These are phyloP conservation scores for Premnoplex brunnescens DNA, from an alignment of 2,797 vertebrate species.

Conservation along the genomic window DNA sequence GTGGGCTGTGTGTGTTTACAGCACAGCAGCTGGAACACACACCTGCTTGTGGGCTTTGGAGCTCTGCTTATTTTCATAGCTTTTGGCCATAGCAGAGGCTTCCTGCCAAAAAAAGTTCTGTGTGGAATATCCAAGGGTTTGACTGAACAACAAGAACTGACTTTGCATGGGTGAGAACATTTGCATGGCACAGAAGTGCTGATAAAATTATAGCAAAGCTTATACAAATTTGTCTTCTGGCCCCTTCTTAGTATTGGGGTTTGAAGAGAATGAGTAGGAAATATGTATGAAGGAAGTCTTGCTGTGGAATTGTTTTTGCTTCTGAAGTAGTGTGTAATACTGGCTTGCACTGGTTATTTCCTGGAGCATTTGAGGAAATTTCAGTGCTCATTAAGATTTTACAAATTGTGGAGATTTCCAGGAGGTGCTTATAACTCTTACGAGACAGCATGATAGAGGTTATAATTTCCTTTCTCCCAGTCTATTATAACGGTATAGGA, in stretches of 20 bases:
- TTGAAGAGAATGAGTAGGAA: not conserved
- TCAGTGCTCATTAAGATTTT: not conserved
- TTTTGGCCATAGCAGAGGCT: not conserved
- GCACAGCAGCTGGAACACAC: conserved; percentile 11
- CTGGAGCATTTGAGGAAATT: not conserved
- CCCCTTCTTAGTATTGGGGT: not conserved
- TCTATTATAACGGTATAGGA: not conserved
- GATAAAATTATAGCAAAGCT: not conserved
- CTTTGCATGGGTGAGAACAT: not conserved
- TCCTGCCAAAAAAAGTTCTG: not conserved
- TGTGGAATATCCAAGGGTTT: not conserved
- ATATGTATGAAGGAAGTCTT: not conserved
- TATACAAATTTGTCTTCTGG: not conserved
- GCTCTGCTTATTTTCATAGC: not conserved
- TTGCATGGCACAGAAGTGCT: not conserved
- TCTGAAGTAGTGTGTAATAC: not conserved
- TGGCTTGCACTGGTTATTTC: not conserved
- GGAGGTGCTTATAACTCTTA: not conserved
- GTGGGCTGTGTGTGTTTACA: not conserved
- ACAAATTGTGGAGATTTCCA: not conserved
- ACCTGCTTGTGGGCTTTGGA: conserved; percentile 22
- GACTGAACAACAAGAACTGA: not conserved
- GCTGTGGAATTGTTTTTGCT: not conserved
- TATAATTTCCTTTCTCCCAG: not conserved
- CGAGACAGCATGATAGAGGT: not conserved